Conservation (phyloP, 2,888 invertebrate genomes). For the Drosophila ustulata region DNA sequence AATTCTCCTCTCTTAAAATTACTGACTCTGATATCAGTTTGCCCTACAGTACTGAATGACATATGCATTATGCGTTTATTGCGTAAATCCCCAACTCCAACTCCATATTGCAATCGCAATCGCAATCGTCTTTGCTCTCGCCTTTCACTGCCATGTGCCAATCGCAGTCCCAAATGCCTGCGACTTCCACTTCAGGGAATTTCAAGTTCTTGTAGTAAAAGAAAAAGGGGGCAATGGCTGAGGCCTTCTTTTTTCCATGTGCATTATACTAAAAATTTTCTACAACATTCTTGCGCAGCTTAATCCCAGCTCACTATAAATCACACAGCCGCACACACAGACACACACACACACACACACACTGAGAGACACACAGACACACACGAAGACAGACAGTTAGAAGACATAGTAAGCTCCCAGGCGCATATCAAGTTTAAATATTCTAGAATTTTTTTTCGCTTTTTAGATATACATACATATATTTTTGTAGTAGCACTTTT, state of each 20-base stretch:
- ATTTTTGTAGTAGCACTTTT: constrained; percentile 45
- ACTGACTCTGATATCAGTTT: constrained; percentile 10
- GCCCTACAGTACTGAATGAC: neutral
- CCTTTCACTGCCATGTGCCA: constrained; percentile 15
- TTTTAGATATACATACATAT: constrained; percentile 16
- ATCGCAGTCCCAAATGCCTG: constrained; percentile 48
- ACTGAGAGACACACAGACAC: constrained; percentile 18
- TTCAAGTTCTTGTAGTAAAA: constrained; percentile 51
- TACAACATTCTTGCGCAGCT: constrained; percentile 72
- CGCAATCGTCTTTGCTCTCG: neutral
- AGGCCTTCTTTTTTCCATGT: constrained; percentile 25
- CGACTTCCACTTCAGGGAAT: constrained; percentile 52
- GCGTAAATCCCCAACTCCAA: constrained; percentile 10
- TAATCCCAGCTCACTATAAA: constrained; percentile 80
- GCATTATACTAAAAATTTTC: constrained; percentile 70
- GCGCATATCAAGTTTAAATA: constrained; percentile 79
- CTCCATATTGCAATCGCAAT: constrained; percentile 9
- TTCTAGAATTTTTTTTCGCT: constrained; percentile 53
- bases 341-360: constrained; percentile 20
- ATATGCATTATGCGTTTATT: constrained; percentile 40
- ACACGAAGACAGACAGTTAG: constrained; percentile 35
- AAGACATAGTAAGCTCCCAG: constrained; percentile 74
- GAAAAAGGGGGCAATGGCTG: constrained; percentile 7
- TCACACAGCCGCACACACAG: constrained; percentile 57
- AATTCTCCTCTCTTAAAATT: neutral